Evolutionary conservation across 2,888 invertebrate genomes (phyloP), one percentile per base, ranked within the genome.

Genomic region (Ophion obscuratus): DNA sequence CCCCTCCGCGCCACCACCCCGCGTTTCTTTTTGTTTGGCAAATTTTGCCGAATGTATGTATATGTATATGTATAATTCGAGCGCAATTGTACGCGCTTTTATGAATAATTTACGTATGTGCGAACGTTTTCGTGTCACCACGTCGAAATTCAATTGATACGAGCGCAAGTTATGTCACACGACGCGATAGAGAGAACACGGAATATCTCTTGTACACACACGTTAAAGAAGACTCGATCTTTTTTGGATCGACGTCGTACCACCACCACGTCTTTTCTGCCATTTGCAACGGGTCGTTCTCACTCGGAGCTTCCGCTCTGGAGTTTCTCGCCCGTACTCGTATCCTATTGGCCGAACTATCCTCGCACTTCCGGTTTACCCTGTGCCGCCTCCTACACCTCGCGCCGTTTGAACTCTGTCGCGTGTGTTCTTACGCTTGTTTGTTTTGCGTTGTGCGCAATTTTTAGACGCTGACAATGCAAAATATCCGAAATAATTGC

Each of bases 261-360:
- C 88, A 89, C 87, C 59, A 78, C 78, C 68, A 78, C 78, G 57
- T 44, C 68, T 53, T 20, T 62, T 86, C 91, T 91, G 90, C 91
- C 90, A 91, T 91, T 91, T 91, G 91, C 91, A 91, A 90, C 89
- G 90, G 89, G 87, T 77, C 62, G 76, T 88, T 88, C 87, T 88
- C 88, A 90, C 90, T 90, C 88, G 88, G 89, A 90, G 88, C 89
- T 90, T 89, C 88, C 90, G 88, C 27, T 73, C 57, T 88, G 88
- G 88, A 89, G 87, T 87, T 86, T 87, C 87, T 86, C 88, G 66
- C 62, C 11, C 47, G 62, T 57, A 73, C 9, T 47, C 44, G 27
- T 14, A 64, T 27, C 59, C 24, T 11, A 79, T 79, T 79, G 71
- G 79, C 40, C 59, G 3, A n/a, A 31, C 40, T 14, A 20, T 20